Percentiles rank a stretch among this genome's conserved stretches.
phyloP scores from a whole-genome alignment of 2,797 vertebrate species.

The Mormyrus hasselquistii region DNA sequence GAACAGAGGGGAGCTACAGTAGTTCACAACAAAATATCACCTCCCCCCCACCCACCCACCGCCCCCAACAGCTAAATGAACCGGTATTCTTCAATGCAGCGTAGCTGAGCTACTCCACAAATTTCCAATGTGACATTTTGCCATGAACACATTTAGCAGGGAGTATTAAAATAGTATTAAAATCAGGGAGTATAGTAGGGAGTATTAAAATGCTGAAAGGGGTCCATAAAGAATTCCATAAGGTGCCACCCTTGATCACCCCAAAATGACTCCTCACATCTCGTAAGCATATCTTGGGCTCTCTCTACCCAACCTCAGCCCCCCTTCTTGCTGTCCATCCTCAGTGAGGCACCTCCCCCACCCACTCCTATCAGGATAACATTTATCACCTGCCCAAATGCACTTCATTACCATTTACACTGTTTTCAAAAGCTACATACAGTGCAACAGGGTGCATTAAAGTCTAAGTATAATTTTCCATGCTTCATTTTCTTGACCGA shows the following conservation, averaged over 20 bases:
- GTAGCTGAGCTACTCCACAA: neutral
- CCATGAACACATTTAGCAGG: neutral
- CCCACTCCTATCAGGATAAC: neutral
- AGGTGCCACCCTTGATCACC: neutral
- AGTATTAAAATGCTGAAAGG: neutral
- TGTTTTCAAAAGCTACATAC: neutral
- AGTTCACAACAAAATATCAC: neutral
- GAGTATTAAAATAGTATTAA: neutral
- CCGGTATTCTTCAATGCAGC: neutral
- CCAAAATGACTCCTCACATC: neutral
- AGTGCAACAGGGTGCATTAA: neutral
- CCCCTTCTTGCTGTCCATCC: neutral
- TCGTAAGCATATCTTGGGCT: neutral
- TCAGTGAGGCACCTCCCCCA: neutral
- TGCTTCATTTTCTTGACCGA: neutral
- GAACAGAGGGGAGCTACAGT: conserved; percentile 1
- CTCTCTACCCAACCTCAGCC: neutral
- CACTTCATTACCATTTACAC: neutral
- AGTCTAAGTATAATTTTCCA: neutral
- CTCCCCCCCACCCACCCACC: neutral
- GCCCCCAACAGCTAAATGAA: neutral
- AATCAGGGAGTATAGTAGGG: neutral
- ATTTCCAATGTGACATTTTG: neutral
- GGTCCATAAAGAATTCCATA: neutral
- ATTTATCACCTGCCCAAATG: neutral